phyloP scores from a whole-genome alignment of 1,140 invertebrate genomes.

The Drosophila elegans region DNA sequence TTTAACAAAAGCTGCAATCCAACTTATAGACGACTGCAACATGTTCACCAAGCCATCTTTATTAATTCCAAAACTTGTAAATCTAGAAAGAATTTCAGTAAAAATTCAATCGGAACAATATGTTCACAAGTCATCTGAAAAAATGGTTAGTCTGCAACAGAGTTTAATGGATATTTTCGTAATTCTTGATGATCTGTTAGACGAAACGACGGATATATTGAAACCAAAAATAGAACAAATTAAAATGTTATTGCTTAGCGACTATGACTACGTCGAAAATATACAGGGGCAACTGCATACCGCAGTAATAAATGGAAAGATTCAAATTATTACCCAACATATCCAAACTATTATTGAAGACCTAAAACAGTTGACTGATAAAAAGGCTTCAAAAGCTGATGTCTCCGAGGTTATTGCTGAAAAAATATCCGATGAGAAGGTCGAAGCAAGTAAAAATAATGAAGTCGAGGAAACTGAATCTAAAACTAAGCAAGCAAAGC shows the following conservation, averaged over 20 bases:
- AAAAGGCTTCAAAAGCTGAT: conserved; percentile 33
- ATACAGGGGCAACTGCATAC: conserved; percentile 24
- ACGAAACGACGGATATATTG: conserved; percentile 41
- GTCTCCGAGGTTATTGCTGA: conserved; percentile 1
- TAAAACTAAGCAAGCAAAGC: conserved; percentile 52
- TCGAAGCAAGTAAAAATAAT: not conserved
- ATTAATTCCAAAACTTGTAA: conserved; percentile 53
- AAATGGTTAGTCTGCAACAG: conserved; percentile 68
- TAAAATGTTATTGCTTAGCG: conserved; percentile 38
- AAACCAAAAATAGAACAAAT: conserved; percentile 46
- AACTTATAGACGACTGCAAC: conserved; percentile 55
- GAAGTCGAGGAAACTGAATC: conserved; percentile 3
- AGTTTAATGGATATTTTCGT: conserved; percentile 71
- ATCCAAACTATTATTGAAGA: conserved; percentile 43
- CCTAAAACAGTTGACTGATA: conserved; percentile 20
- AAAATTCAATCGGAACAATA: conserved; percentile 36
- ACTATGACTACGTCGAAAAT: conserved; percentile 65
- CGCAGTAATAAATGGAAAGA: conserved; percentile 44
- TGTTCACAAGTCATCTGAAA: conserved; percentile 62
- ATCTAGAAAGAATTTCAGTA: conserved; percentile 53
- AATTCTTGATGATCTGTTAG: conserved; percentile 64
- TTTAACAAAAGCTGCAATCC: conserved; percentile 52
- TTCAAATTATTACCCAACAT: conserved; percentile 39
- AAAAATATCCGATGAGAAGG: conserved; percentile 14
- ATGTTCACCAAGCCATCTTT: conserved; percentile 61